Evolutionary conservation across 2,888 invertebrate species (phyloP).

Genomic region (Taphrorychus bicolor): DNA sequence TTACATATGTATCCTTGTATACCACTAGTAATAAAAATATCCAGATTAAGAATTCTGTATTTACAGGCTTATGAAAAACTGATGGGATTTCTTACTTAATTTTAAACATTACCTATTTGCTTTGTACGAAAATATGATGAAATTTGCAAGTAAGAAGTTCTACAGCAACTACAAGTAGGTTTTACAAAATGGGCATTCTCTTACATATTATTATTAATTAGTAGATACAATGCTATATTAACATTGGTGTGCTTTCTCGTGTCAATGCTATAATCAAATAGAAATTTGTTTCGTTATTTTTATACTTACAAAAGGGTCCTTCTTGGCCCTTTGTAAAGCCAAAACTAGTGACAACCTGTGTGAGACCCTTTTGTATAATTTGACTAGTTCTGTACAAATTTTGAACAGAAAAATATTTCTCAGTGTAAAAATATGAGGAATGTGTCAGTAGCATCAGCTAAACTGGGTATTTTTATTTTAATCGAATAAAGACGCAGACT

Average conservation of each 20-base stretch:
- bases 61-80: background rate
- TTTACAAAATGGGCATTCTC: background rate
- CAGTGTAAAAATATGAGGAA: constrained; percentile 1
- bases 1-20: background rate
- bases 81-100: background rate
- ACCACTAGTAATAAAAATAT: background rate
- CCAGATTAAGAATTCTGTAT: background rate
- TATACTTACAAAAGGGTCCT: constrained; percentile 15
- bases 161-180: background rate
- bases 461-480: constrained; percentile 44
- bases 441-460: constrained; percentile 6
- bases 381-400: constrained; percentile 1
- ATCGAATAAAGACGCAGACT: constrained; percentile 48
- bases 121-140: background rate
- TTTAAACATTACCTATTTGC: background rate
- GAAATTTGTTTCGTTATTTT: constrained; percentile 25
- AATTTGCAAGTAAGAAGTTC: background rate
- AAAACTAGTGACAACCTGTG: no score
- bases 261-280: background rate
- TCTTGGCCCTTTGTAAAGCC: constrained; percentile 6
- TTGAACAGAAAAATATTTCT: background rate
- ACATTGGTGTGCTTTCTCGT: background rate
- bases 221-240: background rate
- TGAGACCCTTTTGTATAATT: background rate
- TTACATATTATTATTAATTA: background rate